Conservation (phyloP, 2,113 vertebrate genomes). For the Halichoerus grypus region DNA sequence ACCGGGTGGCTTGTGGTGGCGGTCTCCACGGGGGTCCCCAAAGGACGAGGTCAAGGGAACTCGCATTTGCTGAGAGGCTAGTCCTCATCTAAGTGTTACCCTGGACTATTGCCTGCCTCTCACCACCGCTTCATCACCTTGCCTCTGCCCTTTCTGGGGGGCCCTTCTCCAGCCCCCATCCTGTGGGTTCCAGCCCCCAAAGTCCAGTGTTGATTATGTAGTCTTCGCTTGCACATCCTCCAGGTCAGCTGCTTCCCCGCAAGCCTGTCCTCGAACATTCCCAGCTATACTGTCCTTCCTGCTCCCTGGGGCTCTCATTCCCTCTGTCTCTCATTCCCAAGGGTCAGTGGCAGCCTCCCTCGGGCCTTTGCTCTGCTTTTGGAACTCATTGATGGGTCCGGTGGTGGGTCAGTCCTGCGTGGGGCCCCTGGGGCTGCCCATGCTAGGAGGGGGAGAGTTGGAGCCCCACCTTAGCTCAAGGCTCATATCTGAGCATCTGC, state of each 20-base stretch:
- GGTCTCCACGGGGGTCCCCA: neutral
- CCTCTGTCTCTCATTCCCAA: neutral
- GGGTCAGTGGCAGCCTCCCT: neutral
- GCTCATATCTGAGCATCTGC: neutral
- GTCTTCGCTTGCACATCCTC: neutral
- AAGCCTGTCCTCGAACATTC: neutral
- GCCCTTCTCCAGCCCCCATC: neutral
- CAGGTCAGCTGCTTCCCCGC: neutral
- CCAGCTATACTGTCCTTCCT: neutral
- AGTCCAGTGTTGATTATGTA: too few relatives aligned
- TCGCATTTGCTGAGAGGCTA: neutral
- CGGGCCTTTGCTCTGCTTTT: neutral
- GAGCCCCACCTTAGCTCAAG: neutral
- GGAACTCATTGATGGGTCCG: neutral
- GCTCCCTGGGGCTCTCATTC: neutral
- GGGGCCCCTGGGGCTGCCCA: neutral
- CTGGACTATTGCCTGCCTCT: neutral
- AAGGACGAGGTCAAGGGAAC: neutral
- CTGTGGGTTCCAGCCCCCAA: neutral
- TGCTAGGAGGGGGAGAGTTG: neutral
- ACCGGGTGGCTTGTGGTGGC: neutral
- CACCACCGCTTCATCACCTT: neutral
- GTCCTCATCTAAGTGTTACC: too few relatives aligned
- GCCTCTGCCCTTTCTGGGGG: neutral
- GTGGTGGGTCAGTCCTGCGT: neutral